Percentiles rank a stretch among this genome's conserved stretches.
These are phyloP conservation scores for Meandrusa payeni DNA, from an alignment of 2,888 invertebrate species.

Conservation along the genomic window DNA sequence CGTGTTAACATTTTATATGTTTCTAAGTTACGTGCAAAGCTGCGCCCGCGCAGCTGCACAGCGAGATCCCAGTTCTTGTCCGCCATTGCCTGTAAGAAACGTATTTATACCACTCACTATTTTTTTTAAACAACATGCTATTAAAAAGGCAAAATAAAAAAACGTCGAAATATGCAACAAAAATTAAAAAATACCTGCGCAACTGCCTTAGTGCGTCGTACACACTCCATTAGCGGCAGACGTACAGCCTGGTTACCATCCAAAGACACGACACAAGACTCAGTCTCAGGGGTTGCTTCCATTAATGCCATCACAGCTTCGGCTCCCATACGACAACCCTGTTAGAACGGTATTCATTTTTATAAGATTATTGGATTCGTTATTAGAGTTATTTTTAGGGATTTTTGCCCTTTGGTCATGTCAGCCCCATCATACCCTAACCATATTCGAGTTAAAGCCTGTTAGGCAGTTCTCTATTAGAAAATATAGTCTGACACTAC, in stretches of 20 bases:
- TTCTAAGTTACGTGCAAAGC: constrained; percentile 95
- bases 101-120: too few relatives aligned
- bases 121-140: too few relatives aligned
- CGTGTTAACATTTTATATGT: constrained; percentile 98
- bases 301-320: constrained; percentile 98
- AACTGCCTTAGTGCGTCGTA: constrained; percentile 95
- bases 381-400: too few relatives aligned
- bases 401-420: too few relatives aligned
- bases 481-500: too few relatives aligned
- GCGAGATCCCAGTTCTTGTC: constrained; percentile 97
- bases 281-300: constrained; percentile 94
- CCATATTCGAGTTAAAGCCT: too few relatives aligned
- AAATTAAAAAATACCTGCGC: constrained; percentile 83
- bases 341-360: too few relatives aligned
- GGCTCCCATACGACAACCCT: constrained; percentile 99
- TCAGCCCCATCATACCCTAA: too few relatives aligned
- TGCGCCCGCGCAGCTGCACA: constrained; percentile 96
- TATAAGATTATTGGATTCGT: too few relatives aligned
- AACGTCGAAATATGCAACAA: too few relatives aligned
- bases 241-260: constrained; percentile 99
- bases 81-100: constrained; percentile 89
- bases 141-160: too few relatives aligned
- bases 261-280: constrained; percentile 94
- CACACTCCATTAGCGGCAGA: constrained; percentile 98
- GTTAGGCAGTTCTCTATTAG: too few relatives aligned